Evolutionary conservation across 2,797 vertebrate genomes (phyloP).

Genomic region (Coregonus ussuriensis): DNA sequence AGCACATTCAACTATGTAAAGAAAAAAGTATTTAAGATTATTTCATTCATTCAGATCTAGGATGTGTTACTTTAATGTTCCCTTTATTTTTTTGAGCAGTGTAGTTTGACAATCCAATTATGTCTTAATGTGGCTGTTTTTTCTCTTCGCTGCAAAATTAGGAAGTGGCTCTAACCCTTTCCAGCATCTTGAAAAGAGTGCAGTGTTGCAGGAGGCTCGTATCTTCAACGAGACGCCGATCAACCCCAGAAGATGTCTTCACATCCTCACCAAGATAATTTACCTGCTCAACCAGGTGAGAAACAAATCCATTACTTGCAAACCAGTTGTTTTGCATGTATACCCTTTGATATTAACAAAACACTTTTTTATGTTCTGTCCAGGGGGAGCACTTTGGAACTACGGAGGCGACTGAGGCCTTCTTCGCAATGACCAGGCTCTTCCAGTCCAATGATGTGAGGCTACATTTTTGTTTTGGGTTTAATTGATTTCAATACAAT

Average conservation of each 20-base stretch:
- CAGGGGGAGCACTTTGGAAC: conserved; percentile 98
- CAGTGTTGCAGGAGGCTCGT: conserved; percentile 95
- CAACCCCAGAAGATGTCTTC: conserved; percentile 95
- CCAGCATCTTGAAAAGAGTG: conserved; percentile 97
- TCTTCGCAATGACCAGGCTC: conserved; percentile 97
- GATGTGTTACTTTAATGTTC: no score
- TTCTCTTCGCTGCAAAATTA: conserved; percentile 52
- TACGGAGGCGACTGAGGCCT: conserved; percentile 94
- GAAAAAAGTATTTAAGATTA: no score
- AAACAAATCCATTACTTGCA: fast-evolving
- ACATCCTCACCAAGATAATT: conserved; percentile 98
- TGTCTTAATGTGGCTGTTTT: not conserved
- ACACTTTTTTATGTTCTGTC: not conserved
- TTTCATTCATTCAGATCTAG: no score
- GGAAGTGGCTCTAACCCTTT: conserved; percentile 97
- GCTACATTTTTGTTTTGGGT: not conserved
- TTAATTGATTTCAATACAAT: no score
- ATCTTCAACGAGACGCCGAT: conserved; percentile 98
- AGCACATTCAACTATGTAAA: no score
- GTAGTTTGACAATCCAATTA: not conserved
- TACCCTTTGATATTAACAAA: not conserved
- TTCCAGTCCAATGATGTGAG: conserved; percentile 98
- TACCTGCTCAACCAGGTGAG: conserved; percentile 96
- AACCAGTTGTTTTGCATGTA: not conserved
- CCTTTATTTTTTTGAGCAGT: no score